Conservation (phyloP, 2,888 invertebrate genomes). For the Andrena hattorfiana region DNA sequence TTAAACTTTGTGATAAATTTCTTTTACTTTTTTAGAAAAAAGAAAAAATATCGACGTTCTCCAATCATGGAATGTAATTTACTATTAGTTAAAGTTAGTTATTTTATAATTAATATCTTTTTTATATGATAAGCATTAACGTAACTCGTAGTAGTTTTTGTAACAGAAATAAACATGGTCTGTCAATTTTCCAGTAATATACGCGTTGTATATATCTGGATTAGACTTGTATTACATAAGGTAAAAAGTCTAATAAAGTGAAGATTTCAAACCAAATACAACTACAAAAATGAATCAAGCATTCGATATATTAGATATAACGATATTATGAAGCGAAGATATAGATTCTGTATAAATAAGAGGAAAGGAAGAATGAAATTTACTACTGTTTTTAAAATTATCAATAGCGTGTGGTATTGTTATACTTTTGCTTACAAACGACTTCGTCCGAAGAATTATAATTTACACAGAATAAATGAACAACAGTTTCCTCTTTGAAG, state of each 20-base stretch:
- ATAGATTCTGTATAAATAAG: slow-evolving; percentile 40
- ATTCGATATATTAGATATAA: slow-evolving; percentile 35
- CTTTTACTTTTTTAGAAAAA: slow-evolving; percentile 65
- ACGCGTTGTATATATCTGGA: slow-evolving; percentile 59
- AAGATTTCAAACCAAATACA: slow-evolving; percentile 47
- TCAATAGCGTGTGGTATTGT: slow-evolving; percentile 25
- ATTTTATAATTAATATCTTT: slow-evolving; percentile 71
- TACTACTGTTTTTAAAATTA: slow-evolving; percentile 38
- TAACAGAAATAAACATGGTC: slow-evolving; percentile 69
- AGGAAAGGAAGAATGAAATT: slow-evolving; percentile 29
- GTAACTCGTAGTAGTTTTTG: slow-evolving; percentile 70
- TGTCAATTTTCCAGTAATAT: slow-evolving; percentile 70
- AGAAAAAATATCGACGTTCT: slow-evolving; percentile 47
- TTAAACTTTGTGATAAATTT: slow-evolving; percentile 71
- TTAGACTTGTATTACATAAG: slow-evolving; percentile 63
- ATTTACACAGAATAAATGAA: slow-evolving; percentile 11
- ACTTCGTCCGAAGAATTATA: slow-evolving; percentile 18
- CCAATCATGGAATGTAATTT: slow-evolving; percentile 67
- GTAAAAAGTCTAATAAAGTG: slow-evolving; percentile 63
- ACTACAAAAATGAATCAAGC: slow-evolving; percentile 24
- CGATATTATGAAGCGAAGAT: slow-evolving; percentile 31
- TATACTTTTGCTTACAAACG: slow-evolving; percentile 27
- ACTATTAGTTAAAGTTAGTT: slow-evolving; percentile 66
- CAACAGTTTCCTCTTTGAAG: slow-evolving; percentile 2
- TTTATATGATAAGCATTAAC: slow-evolving; percentile 72